Evolutionary conservation across 2,888 invertebrate genomes (phyloP).

Genomic region (Frankliniella fusca): DNA sequence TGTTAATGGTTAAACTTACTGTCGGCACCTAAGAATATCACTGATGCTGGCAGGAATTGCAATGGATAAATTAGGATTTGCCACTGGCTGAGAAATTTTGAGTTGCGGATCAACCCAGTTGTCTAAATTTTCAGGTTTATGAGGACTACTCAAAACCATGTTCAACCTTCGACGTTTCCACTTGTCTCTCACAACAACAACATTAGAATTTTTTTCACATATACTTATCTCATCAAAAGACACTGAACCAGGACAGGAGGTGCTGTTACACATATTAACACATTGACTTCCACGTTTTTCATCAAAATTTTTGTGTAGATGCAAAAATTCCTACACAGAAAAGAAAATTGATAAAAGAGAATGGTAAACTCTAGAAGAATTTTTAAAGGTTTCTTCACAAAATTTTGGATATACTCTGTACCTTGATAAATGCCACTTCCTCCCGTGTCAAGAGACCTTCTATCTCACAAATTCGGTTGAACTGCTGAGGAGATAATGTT

Average conservation of each 20-base stretch:
- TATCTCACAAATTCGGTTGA: slow-evolving; percentile 39
- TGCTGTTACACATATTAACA: neutral
- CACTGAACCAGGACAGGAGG: neutral
- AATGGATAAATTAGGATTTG: neutral
- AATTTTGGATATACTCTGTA: neutral
- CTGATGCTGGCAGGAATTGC: neutral
- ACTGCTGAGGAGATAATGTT: slow-evolving; percentile 45
- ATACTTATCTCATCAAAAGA: neutral
- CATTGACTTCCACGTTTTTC: neutral
- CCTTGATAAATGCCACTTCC: neutral
- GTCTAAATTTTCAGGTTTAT: neutral
- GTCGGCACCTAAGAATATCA: neutral
- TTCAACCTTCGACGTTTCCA: neutral
- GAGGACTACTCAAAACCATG: neutral
- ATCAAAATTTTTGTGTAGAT: neutral
- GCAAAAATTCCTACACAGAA: neutral
- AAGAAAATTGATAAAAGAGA: neutral
- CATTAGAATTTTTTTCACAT: neutral
- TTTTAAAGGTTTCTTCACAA: too few species aligned
- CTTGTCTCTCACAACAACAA: neutral
- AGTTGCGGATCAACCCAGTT: neutral
- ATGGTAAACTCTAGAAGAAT: too few species aligned
- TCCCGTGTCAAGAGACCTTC: neutral
- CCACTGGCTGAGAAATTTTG: neutral
- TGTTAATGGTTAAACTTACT: neutral